Evolutionary conservation across 2,113 vertebrate species (phyloP).

Genomic region (Passer domesticus): DNA sequence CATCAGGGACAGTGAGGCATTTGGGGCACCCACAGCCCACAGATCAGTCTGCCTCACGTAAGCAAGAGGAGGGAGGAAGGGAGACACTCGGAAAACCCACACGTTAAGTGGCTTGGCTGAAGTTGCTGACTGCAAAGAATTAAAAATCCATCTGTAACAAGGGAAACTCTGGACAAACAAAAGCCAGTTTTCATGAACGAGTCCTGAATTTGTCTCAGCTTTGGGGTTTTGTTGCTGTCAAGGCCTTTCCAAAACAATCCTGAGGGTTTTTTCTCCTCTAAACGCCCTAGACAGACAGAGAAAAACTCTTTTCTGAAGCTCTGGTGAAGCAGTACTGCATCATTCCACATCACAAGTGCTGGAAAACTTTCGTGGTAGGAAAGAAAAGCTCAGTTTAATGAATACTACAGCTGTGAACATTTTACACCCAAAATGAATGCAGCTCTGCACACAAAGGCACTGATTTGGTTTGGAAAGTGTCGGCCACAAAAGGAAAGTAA

Average conservation of each 20-base stretch:
- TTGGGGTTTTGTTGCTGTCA: not conserved
- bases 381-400: not conserved
- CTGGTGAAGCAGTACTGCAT: not conserved
- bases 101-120: not conserved
- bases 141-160: not conserved
- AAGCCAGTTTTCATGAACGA: not conserved
- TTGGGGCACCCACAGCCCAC: not conserved
- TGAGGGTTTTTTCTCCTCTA: not conserved
- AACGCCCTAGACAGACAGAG: not conserved
- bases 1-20: not conserved
- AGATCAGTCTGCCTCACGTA: not conserved
- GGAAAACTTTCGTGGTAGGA: not conserved
- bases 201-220: not conserved
- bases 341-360: not conserved
- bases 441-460: not conserved
- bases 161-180: not conserved
- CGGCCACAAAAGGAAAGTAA: not conserved
- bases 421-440: not conserved
- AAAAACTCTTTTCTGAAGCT: not conserved
- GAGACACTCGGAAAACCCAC: not conserved
- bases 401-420: not conserved
- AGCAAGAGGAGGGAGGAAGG: not conserved
- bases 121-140: not conserved
- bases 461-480: not conserved
- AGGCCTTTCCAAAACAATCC: not conserved